These are phyloP conservation scores for Aphodius granarius DNA, from an alignment of 2,888 invertebrate genomes.

Conservation along the genomic window DNA sequence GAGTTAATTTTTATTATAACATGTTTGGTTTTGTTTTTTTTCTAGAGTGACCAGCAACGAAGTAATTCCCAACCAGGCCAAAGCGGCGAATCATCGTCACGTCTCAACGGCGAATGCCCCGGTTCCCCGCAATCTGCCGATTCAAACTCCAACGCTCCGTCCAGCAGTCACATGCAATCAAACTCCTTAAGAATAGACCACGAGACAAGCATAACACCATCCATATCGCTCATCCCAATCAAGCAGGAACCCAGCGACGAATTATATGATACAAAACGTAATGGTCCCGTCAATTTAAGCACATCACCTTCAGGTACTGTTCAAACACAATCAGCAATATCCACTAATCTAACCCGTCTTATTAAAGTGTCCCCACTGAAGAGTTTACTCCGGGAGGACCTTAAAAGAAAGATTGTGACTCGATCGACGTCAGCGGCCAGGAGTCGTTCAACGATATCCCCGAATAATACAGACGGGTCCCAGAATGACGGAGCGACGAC, in stretches of 20 bases:
- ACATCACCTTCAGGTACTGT: conserved; percentile 46
- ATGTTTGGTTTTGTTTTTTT: background rate
- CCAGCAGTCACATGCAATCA: conserved; percentile 64
- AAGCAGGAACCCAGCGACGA: conserved; percentile 68
- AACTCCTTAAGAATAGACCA: conserved; percentile 51
- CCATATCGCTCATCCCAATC: conserved; percentile 83
- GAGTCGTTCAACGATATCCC: conserved; percentile 48
- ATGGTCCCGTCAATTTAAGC: conserved; percentile 50
- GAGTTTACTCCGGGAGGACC: conserved; percentile 80
- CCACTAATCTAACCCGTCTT: conserved; percentile 73
- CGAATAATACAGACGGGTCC: conserved; percentile 52
- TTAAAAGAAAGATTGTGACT: conserved; percentile 77
- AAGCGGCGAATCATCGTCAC: conserved; percentile 52
- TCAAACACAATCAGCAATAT: conserved; percentile 57
- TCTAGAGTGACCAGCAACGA: conserved; percentile 43
- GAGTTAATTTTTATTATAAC: background rate
- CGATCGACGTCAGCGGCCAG: conserved; percentile 56
- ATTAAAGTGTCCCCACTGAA: conserved; percentile 86
- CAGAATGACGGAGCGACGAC: conserved; percentile 57
- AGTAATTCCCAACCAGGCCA: conserved; percentile 45
- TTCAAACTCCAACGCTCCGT: conserved; percentile 73
- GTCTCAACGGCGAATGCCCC: conserved; percentile 70
- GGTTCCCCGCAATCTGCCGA: conserved; percentile 82
- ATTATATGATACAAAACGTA: conserved; percentile 51
- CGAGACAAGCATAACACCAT: conserved; percentile 73